Base-by-base conservation (phyloP, 2,797 vertebrate species). In the Rhinella marina region DNA sequence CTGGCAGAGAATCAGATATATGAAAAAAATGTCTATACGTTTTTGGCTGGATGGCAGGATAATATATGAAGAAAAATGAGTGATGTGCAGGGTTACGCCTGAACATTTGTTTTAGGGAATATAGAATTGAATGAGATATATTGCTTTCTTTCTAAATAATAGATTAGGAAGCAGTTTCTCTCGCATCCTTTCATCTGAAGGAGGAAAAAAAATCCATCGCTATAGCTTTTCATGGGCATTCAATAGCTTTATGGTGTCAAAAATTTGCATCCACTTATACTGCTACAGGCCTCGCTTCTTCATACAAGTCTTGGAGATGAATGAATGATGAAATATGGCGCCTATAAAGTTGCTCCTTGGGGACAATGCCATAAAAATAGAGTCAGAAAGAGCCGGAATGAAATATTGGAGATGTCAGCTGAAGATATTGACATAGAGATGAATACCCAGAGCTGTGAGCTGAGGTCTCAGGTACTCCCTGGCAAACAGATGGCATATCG, bases 401-500 rank as follows among this genome's bases (percentile, higher is more conserved):
- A 89, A 86, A 86, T 86, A 89, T 89, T 78, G 88, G 68, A 66
- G 80, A 82, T 79, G 84, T 86, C 85, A 89, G 88, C 62, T 89
- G 85, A 78, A 83, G 88, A 78, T 89, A 89, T 86, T 89, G 88
- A 89, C 88, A 86, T 83, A 83, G 50, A 89, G 85, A 89, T 89
- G 85, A 89, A 89, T 79, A 86, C 86, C 80, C 68, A 62, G 81
- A 83, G 85, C 82, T 82, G 23, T 70, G 84, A 86, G 68, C 84
- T 80, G 83, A 79, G 73, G 80, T 84, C 79, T 84, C 84, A 70
- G 85, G 80, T 72, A 82, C 73, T 83, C 70, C 25, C 62, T 86
- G 70, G 61, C 80, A 89, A 62, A 75, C 88, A 89, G 88, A 89
- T 83, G 85, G 88, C 79, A 79, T 32, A 89, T 86, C 80, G 79